Evolutionary conservation across 2,797 vertebrate genomes (phyloP).

Genomic region (Spheniscus humboldti): DNA sequence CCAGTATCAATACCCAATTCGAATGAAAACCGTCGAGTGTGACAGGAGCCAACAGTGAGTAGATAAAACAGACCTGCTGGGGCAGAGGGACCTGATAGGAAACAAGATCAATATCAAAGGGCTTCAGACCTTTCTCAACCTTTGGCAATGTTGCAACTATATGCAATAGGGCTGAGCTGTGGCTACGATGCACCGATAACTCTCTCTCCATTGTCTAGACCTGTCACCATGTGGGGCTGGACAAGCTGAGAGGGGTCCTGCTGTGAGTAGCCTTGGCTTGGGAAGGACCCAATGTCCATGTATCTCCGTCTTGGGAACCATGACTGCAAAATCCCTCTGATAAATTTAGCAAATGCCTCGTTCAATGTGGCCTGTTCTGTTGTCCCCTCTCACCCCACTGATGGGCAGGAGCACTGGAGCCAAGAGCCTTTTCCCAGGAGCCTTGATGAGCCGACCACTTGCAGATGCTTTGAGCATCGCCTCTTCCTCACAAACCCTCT

Average conservation of each 20-base stretch:
- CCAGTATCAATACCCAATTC: not conserved
- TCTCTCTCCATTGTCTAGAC: not conserved
- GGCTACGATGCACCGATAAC: not conserved
- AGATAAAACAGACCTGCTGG: constrained; percentile 4
- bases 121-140: not conserved
- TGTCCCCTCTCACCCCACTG: not conserved
- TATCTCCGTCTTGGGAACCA: not conserved
- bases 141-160: not conserved
- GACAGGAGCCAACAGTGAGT: fast-evolving
- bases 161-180: not conserved
- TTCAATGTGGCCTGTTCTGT: not conserved
- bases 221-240: not conserved
- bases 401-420: not conserved
- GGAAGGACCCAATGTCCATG: fast-evolving
- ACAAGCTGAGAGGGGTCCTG: not conserved
- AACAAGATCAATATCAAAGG: constrained; percentile 1
- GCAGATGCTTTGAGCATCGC: not conserved
- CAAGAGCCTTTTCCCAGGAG: not conserved
- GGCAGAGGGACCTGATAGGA: constrained; percentile 4
- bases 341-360: not conserved
- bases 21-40: not conserved
- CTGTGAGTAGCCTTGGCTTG: not conserved
- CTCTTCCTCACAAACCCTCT: not conserved
- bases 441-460: not conserved
- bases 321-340: not conserved